These are phyloP conservation scores for Anthoscopus minutus DNA, from an alignment of 2,113 vertebrate genomes.

Conservation along the genomic window DNA sequence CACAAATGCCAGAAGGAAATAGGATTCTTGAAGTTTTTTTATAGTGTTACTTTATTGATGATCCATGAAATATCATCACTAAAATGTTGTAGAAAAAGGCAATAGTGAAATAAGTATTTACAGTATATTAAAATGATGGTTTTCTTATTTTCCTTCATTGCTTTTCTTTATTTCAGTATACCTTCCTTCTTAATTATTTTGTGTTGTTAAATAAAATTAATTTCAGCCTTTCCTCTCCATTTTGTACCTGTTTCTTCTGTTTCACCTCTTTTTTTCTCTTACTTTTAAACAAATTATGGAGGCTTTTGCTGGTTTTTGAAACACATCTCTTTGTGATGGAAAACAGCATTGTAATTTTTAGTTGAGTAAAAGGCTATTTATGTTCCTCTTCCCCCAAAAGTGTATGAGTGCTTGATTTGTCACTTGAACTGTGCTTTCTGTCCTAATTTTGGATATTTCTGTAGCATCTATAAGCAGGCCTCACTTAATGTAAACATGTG, in stretches of 20 bases:
- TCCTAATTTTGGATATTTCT: not conserved
- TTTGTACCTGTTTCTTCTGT: constrained; percentile 13
- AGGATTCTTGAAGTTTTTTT: not conserved
- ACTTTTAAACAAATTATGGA: not conserved
- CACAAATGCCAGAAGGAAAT: not conserved
- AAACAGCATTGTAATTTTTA: not conserved
- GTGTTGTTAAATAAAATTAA: constrained; percentile 47
- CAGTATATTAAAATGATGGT: not conserved
- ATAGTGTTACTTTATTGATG: not conserved
- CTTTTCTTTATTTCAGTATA: constrained; percentile 13
- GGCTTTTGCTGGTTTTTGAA: not conserved
- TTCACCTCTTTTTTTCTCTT: not conserved
- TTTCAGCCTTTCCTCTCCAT: constrained; percentile 27
- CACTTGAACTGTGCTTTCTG: not conserved
- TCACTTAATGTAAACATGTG: not conserved
- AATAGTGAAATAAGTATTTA: constrained; percentile 2
- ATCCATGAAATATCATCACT: not conserved
- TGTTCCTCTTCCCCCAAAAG: not conserved
- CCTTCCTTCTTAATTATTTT: constrained; percentile 15
- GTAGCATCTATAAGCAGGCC: not conserved
- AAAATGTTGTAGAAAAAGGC: not conserved
- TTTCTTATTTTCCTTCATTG: constrained; percentile 19
- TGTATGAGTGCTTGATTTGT: not conserved
- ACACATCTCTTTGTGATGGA: not conserved
- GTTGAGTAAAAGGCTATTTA: not conserved